phyloP scores from a whole-genome alignment of 2,797 vertebrate genomes.

The Rallus crepitans region DNA sequence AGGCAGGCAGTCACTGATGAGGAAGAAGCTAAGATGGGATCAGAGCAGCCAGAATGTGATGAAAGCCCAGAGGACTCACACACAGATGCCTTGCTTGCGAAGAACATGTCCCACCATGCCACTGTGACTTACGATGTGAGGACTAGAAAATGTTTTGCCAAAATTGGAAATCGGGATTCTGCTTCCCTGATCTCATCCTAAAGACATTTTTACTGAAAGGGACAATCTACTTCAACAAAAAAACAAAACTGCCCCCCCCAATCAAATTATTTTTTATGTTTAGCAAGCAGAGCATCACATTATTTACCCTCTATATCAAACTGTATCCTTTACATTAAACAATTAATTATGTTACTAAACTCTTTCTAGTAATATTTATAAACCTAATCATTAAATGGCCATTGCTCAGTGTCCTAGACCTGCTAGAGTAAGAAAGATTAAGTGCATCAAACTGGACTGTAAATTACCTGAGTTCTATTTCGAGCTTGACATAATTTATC shows the following conservation, averaged over 20 bases:
- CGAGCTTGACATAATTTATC: slow-evolving; percentile 25
- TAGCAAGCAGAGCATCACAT: background rate
- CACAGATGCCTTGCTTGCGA: background rate
- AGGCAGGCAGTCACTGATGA: background rate
- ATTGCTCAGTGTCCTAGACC: background rate
- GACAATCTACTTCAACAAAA: background rate
- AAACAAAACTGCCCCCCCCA: no score
- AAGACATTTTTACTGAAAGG: background rate
- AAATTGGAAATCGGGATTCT: background rate
- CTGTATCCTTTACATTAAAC: background rate
- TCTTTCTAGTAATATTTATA: background rate
- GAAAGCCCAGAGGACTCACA: background rate
- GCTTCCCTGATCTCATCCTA: background rate
- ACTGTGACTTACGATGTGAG: background rate
- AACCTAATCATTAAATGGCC: background rate
- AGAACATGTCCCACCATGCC: background rate
- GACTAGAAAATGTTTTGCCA: background rate
- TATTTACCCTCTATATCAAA: background rate
- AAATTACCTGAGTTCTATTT: slow-evolving; percentile 33
- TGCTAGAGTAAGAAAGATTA: background rate
- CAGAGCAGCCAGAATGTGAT: background rate
- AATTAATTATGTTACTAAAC: background rate
- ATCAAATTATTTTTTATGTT: background rate
- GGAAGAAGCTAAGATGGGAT: background rate
- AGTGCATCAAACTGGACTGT: background rate